Evolutionary conservation across 1,140 invertebrate species (phyloP), one percentile per base, ranked within the genome.

Genomic region (Vanessa atalanta): DNA sequence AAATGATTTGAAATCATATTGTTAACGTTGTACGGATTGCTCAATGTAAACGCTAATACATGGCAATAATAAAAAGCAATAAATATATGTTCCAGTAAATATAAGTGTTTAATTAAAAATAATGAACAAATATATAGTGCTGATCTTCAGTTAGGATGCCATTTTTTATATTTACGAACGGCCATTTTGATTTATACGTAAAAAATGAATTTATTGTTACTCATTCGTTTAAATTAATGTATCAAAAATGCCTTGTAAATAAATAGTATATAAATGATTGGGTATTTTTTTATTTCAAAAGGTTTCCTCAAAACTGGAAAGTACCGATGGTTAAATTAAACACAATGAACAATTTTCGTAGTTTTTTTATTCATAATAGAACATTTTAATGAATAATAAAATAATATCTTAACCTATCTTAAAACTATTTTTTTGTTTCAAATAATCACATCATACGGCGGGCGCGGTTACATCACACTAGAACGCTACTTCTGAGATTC

Each of bases 301-400:
- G 8, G 2, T 31, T 31, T 31, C 26, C 26, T 31, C 2, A 31
- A 31, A 31, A 2, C 5, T 2, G 26, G 5, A 31, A 31, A 31
- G 5, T 2, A n/a, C n/a, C 26, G 26, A 2, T 31, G 7, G 37
- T 43, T 57, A 55, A 69, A 69, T 16, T 23, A 69, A 69, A 69
- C 67, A 47, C 53, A 15, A 48, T 26, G 43, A 69, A 69, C 67
- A 63, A 61, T 50, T 70, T 70, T 70, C 16, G 23, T 60, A 83
- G 79, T 64, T 82, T 78, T 20, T 86, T 86, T 83, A 87, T 89
- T 86, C 79, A 79, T 85, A 83, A 85, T 88, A 87, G 85, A 88
- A 88, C 85, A 80, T 88, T 83, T 86, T 87, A 86, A 83, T 83
- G 79, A 87, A 85, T 87, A 84, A 87, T 87, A 88, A 88, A 89